Conservation (phyloP, 2,888 invertebrate species). For the Aphodius sticticus region DNA sequence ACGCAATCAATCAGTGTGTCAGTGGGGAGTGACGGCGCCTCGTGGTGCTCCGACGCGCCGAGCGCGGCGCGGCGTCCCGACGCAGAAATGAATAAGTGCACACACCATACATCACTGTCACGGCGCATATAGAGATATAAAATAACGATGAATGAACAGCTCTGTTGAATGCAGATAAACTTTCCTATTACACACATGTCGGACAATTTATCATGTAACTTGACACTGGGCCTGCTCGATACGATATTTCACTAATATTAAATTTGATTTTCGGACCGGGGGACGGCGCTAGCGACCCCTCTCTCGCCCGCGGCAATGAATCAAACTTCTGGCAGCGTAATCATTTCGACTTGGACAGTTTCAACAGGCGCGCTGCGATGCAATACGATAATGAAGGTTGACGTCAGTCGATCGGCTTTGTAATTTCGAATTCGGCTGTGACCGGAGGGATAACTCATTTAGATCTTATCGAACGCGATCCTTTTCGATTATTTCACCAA, state of each 20-base stretch:
- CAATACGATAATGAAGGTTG: background rate
- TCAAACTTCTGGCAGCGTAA: background rate
- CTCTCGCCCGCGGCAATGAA: background rate
- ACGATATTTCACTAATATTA: slow-evolving; percentile 36
- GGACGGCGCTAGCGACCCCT: background rate
- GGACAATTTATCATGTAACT: slow-evolving; percentile 58
- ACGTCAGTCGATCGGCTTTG: background rate
- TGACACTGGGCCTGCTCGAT: slow-evolving; percentile 38
- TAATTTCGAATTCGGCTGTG: no score
- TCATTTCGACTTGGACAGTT: slow-evolving; percentile 4
- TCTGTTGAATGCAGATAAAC: slow-evolving; percentile 61
- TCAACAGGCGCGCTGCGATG: background rate
- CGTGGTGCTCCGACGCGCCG: slow-evolving; percentile 54
- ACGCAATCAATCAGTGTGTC: slow-evolving; percentile 59
- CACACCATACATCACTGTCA: slow-evolving; percentile 62
- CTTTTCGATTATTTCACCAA: no score
- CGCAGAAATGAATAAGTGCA: slow-evolving; percentile 60
- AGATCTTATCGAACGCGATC: no score
- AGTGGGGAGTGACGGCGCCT: slow-evolving; percentile 56
- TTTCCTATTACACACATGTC: slow-evolving; percentile 61
- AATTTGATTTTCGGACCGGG: slow-evolving; percentile 27
- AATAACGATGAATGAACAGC: slow-evolving; percentile 61
- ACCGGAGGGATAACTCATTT: no score
- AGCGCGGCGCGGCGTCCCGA: slow-evolving; percentile 41
- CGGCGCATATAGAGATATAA: slow-evolving; percentile 61